phyloP scores from a whole-genome alignment of 2,888 invertebrate genomes.

The Ectemnius lituratus region DNA sequence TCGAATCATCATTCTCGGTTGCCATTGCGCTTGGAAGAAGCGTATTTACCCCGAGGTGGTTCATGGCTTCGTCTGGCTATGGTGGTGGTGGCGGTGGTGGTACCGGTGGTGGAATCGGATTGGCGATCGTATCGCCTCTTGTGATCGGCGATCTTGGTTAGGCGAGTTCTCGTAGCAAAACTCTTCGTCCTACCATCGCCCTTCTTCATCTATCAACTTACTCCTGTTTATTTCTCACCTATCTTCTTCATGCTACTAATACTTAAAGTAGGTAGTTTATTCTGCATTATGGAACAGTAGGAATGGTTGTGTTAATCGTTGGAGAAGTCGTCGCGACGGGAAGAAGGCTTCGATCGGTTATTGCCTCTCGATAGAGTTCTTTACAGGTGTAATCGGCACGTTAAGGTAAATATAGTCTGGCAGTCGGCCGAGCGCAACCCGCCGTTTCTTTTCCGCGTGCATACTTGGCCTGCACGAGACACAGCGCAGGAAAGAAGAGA shows the following conservation, averaged over 20 bases:
- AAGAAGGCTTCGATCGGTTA: too few species aligned
- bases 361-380: conserved; percentile 33
- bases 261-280: too few species aligned
- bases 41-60: neutral
- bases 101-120: conserved; percentile 2
- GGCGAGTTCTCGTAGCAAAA: too few species aligned
- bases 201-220: neutral
- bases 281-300: too few species aligned
- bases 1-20: conserved; percentile 24
- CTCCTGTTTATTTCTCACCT: too few species aligned
- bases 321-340: too few species aligned
- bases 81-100: conserved; percentile 33
- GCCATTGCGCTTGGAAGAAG: conserved; percentile 1
- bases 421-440: conserved; percentile 70
- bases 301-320: too few species aligned
- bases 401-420: conserved; percentile 74
- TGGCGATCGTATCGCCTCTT: conserved; percentile 25
- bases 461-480: conserved; percentile 64
- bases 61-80: conserved; percentile 44
- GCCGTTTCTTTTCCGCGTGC: conserved; percentile 68
- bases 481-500: conserved; percentile 58
- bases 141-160: neutral
- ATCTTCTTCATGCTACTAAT: too few species aligned
- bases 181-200: neutral
- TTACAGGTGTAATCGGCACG: conserved; percentile 71